Percentiles rank a stretch among this genome's conserved stretches.
These are phyloP conservation scores for Gymnoscopelus microlampas DNA, from an alignment of 2,797 vertebrate species.

Conservation along the genomic window DNA sequence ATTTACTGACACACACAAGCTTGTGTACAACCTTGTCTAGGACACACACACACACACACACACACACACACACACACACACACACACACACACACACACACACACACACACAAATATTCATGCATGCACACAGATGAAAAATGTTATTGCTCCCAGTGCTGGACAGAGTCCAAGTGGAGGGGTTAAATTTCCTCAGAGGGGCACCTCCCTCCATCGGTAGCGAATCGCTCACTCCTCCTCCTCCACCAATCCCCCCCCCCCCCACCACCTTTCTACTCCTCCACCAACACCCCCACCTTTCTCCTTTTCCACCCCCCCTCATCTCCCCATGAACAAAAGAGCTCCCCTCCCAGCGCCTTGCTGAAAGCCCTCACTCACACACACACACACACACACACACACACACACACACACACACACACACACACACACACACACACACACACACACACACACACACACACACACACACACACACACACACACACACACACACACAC, in stretches of 20 bases:
- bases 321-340: constrained; percentile 73
- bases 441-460: constrained; percentile 56
- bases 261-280: constrained; percentile 50
- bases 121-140: constrained; percentile 73
- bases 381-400: constrained; percentile 40
- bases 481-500: too few species aligned
- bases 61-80: constrained; percentile 47
- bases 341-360: constrained; percentile 56
- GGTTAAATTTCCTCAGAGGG: constrained; percentile 77
- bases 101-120: constrained; percentile 43
- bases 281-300: constrained; percentile 25
- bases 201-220: constrained; percentile 35
- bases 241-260: constrained; percentile 46
- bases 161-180: constrained; percentile 77
- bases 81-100: constrained; percentile 50
- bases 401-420: constrained; percentile 35
- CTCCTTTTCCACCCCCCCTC: constrained; percentile 44
- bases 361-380: constrained; percentile 72
- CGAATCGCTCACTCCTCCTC: constrained; percentile 44
- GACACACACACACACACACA: constrained; percentile 32
- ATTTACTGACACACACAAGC: constrained; percentile 30
- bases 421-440: constrained; percentile 51
- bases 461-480: constrained; percentile 58
- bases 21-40: background rate
- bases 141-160: constrained; percentile 80